Evolutionary conservation across 2,888 invertebrate genomes (phyloP).

Genomic region (Xanthia icteritia): DNA sequence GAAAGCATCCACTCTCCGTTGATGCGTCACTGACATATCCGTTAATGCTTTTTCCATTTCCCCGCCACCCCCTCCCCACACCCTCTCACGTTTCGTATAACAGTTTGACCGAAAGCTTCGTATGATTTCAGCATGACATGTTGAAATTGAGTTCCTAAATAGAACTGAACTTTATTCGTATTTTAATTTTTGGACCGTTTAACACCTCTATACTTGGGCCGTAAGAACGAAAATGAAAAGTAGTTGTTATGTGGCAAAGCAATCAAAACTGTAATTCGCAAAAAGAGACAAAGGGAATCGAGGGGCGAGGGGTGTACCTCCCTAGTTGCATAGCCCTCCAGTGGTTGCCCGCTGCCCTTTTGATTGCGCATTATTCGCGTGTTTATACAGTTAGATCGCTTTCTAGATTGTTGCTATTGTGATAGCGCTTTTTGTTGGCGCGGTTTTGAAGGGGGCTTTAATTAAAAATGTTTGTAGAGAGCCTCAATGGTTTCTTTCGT

Average conservation of each 20-base stretch:
- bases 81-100: slow-evolving; percentile 72
- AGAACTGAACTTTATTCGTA: slow-evolving; percentile 39
- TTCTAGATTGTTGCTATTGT: slow-evolving; percentile 90
- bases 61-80: slow-evolving; percentile 78
- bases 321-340: slow-evolving; percentile 80
- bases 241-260: slow-evolving; percentile 75
- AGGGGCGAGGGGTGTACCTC: slow-evolving; percentile 64
- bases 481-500: slow-evolving; percentile 76
- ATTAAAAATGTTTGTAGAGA: slow-evolving; percentile 87
- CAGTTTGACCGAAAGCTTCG: slow-evolving; percentile 84
- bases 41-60: slow-evolving; percentile 91
- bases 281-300: slow-evolving; percentile 68
- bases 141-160: slow-evolving; percentile 50
- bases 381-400: slow-evolving; percentile 90
- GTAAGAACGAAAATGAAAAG: slow-evolving; percentile 55
- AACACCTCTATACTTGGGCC: slow-evolving; percentile 39
- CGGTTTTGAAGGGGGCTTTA: slow-evolving; percentile 86
- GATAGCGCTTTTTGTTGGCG: slow-evolving; percentile 85
- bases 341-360: slow-evolving; percentile 87
- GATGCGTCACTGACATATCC: slow-evolving; percentile 90
- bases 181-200: slow-evolving; percentile 39
- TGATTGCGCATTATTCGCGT: slow-evolving; percentile 90
- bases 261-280: slow-evolving; percentile 85
- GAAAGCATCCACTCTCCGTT: slow-evolving; percentile 88
- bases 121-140: slow-evolving; percentile 72